Evolutionary conservation across 2,888 invertebrate species (phyloP).

Genomic region (Heliconius erato): DNA sequence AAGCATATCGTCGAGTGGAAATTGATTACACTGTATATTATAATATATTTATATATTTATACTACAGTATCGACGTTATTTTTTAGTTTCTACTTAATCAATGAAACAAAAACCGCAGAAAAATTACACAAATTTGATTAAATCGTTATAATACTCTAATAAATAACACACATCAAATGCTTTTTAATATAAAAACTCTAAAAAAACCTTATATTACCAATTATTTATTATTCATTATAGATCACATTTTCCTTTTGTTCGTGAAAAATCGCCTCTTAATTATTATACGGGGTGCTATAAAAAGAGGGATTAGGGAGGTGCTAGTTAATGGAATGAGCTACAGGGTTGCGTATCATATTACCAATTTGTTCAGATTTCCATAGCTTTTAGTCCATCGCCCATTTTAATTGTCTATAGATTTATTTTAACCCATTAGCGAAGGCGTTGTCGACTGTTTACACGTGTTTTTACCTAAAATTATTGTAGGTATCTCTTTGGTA

Average conservation of each 20-base stretch:
- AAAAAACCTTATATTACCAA: not conserved
- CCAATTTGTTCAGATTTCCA: constrained; percentile 48
- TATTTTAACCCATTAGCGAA: constrained; percentile 41
- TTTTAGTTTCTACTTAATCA: not conserved
- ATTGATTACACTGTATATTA: too few species aligned
- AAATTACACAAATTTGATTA: not conserved
- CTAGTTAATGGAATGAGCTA: constrained; percentile 73
- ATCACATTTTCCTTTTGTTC: constrained; percentile 53
- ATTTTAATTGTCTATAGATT: constrained; percentile 39
- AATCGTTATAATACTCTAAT: too few species aligned
- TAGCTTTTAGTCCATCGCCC: constrained; percentile 44
- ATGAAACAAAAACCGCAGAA: not conserved
- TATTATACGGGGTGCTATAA: constrained; percentile 70
- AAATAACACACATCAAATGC: not conserved
- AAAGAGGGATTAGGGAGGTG: constrained; percentile 59
- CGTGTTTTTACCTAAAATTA: constrained; percentile 1
- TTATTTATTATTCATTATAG: constrained; percentile 50
- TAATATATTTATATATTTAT: not conserved
- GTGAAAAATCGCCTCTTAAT: constrained; percentile 74
- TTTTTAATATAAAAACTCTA: not conserved
- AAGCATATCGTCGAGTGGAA: too few species aligned
- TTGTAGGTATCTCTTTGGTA: not conserved
- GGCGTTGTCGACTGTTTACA: constrained; percentile 25
- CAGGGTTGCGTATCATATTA: constrained; percentile 63
- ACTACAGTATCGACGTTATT: not conserved